These are phyloP conservation scores for Cyrtorhinus lividipennis DNA, from an alignment of 1,140 invertebrate genomes.

Conservation along the genomic window DNA sequence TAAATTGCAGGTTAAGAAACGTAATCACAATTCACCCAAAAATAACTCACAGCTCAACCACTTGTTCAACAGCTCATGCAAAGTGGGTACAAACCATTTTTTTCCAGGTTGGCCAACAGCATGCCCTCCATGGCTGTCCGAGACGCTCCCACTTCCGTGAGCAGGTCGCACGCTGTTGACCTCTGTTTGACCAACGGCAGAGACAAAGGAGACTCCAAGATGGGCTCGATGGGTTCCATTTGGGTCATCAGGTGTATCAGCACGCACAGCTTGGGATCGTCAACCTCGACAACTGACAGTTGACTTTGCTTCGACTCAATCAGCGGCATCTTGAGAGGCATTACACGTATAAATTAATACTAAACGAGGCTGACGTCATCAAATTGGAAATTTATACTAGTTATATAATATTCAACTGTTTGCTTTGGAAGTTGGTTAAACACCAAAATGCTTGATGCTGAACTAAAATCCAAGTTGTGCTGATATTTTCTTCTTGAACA, in stretches of 20 bases:
- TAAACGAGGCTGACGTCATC: neutral
- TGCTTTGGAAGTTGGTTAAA: no score
- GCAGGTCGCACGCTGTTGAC: conserved; percentile 55
- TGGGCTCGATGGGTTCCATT: conserved; percentile 62
- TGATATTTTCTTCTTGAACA: no score
- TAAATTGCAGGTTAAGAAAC: no score
- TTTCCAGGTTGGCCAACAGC: conserved; percentile 75
- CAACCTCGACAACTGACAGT: conserved; percentile 53
- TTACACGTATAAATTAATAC: no score
- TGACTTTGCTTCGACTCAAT: conserved; percentile 23
- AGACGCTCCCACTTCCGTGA: conserved; percentile 54
- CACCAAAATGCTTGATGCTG: no score
- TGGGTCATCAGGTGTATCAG: conserved; percentile 77
- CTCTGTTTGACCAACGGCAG: conserved; percentile 61
- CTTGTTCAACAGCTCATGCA: no score
- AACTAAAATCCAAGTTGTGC: no score
- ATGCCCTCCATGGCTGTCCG: conserved; percentile 61
- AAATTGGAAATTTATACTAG: no score
- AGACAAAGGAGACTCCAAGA: conserved; percentile 63
- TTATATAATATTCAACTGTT: no score
- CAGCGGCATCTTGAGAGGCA: conserved; percentile 29
- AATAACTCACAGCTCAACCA: no score
- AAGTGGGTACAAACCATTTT: conserved; percentile 45
- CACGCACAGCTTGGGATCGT: conserved; percentile 73
- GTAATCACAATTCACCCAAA: no score